Percentiles rank a stretch among this genome's conserved stretches.
Conservation (phyloP, 2,113 vertebrate species). For the Trinectes maculatus region DNA sequence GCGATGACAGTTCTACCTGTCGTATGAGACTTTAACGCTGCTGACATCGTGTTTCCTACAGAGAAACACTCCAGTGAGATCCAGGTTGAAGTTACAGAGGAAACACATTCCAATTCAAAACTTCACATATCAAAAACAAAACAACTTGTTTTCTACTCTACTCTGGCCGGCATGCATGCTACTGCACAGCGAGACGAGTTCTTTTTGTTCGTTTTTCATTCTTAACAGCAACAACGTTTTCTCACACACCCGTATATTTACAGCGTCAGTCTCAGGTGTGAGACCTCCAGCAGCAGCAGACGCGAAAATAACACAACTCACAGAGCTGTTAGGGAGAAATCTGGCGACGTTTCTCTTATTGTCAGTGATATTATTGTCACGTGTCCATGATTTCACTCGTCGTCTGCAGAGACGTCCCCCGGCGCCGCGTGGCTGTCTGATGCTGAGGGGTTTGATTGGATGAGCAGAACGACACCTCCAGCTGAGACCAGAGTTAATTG, state of each 20-base stretch:
- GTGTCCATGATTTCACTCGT: too few species aligned
- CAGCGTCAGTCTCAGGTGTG: constrained; percentile 44
- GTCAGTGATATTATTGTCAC: constrained; percentile 25
- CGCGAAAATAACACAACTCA: constrained; percentile 71
- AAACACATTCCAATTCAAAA: constrained; percentile 56
- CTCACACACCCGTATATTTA: constrained; percentile 63
- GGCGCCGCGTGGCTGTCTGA: too few species aligned
- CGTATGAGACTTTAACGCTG: constrained; percentile 55
- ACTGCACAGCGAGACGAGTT: constrained; percentile 63
- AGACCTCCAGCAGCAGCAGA: constrained; percentile 72
- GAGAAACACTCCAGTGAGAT: constrained; percentile 44
- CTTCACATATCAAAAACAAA: constrained; percentile 53
- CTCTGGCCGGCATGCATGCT: constrained; percentile 67
- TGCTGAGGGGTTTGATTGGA: constrained; percentile 54
- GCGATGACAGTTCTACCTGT: constrained; percentile 41
- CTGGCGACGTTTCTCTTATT: constrained; percentile 15
- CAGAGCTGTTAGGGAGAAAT: constrained; percentile 57
- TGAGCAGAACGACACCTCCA: constrained; percentile 48
- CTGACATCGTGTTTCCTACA: constrained; percentile 42
- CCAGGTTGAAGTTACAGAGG: constrained; percentile 58
- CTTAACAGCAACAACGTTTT: constrained; percentile 39
- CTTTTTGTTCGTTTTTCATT: constrained; percentile 41
- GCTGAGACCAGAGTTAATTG: constrained; percentile 50
- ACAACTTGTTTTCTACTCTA: constrained; percentile 51
- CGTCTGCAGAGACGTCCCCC: too few species aligned